These are phyloP conservation scores for Ophthalmotilapia sp. DNA, from an alignment of 2,113 vertebrate species.

Conservation along the genomic window DNA sequence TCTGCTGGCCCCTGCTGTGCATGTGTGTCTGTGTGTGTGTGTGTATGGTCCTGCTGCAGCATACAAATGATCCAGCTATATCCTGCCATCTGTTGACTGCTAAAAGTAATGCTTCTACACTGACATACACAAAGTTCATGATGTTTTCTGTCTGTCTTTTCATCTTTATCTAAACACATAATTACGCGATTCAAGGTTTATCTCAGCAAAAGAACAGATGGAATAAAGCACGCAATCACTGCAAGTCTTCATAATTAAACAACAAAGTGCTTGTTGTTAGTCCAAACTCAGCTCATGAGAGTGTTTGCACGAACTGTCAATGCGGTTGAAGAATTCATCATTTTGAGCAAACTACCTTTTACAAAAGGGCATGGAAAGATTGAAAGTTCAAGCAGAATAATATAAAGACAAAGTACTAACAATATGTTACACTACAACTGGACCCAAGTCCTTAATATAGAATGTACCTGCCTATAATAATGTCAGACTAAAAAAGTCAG, in stretches of 20 bases:
- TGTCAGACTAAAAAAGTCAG: not conserved
- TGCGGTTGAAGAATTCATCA: not conserved
- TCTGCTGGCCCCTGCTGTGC: conserved; percentile 31
- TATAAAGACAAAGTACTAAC: not conserved
- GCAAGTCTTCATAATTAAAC: not conserved
- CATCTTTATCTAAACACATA: not conserved
- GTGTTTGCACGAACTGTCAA: not conserved
- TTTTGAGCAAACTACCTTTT: not conserved
- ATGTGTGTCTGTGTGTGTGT: not conserved
- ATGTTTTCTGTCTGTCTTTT: not conserved
- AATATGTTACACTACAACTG: not conserved
- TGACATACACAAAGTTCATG: not conserved
- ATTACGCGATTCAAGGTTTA: not conserved
- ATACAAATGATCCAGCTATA: conserved; percentile 62
- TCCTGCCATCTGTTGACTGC: conserved; percentile 69
- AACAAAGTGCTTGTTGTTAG: not conserved
- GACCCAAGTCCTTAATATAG: not conserved
- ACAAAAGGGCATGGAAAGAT: not conserved
- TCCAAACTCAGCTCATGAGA: not conserved
- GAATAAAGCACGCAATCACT: not conserved
- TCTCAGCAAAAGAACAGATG: not conserved
- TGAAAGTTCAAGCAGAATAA: too few species aligned
- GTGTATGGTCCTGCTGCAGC: conserved; percentile 12
- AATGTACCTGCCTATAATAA: too few species aligned
- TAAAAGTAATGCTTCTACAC: conserved; percentile 38